phyloP scores from a whole-genome alignment of 2,113 vertebrate genomes.

The Marmota flaviventris region DNA sequence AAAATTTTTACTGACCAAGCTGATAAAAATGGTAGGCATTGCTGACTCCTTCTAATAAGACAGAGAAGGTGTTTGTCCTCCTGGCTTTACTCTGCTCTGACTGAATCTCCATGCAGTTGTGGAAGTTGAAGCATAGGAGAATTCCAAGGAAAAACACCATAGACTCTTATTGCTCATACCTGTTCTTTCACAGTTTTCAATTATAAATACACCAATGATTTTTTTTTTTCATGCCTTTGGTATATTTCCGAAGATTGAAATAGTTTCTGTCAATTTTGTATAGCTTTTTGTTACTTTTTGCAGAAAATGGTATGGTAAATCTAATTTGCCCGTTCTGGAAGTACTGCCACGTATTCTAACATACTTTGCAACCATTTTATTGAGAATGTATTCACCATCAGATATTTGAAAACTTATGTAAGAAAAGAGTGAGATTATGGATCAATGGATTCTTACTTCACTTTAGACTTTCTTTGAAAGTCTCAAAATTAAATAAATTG shows the following conservation, averaged over 20 bases:
- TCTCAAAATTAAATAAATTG: background rate
- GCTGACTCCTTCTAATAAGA: background rate
- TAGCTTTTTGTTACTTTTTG: background rate
- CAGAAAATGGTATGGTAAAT: background rate
- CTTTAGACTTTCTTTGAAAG: background rate
- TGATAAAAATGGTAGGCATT: background rate
- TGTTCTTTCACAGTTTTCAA: background rate
- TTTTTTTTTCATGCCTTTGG: background rate
- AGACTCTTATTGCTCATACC: background rate
- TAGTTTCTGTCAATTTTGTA: background rate
- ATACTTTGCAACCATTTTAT: background rate
- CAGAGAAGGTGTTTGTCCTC: background rate
- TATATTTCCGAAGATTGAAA: background rate
- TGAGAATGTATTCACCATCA: background rate
- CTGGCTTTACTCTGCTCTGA: background rate
- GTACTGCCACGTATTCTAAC: background rate
- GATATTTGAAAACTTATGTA: background rate
- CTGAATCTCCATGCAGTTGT: background rate
- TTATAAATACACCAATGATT: background rate
- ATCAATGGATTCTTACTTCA: background rate
- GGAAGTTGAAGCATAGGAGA: background rate
- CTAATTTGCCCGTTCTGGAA: background rate
- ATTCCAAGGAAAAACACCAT: background rate
- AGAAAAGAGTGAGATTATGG: background rate
- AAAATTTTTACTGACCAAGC: background rate